Evolutionary conservation across 2,113 vertebrate species (phyloP), one percentile per base, ranked within the genome.

Genomic region (Sapayoa aenigma): DNA sequence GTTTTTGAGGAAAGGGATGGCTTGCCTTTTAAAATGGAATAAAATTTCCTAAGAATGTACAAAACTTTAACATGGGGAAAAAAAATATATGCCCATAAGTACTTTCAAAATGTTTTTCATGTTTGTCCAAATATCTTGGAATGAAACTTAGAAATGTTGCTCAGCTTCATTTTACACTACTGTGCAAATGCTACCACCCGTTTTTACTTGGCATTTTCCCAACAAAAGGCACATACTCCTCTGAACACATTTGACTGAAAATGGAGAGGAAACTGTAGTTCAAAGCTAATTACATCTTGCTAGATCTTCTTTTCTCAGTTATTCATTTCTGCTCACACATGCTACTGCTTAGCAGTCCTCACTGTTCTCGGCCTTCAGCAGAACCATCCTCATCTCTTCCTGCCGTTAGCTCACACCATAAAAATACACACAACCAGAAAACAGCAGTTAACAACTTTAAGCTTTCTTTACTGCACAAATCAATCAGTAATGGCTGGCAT

Each of bases 351-450:
- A 89, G 77, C 62, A 92, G 75, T 93, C 84, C 83, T 59, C 73
- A 87, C 79, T 78, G 66, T 83, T 89, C 93, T 84, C 30, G 56
- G 89, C 93, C 94, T 92, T 96, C 82, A 89, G 73, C 69, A 94
- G 84, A 87, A 23, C 85, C 79, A 66, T 92, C 90, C 92, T 92
- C 63, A 94, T 96, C 44, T 94, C 90, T 97, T 96, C 80, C 90
- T 91, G 81, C 86, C 25, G 66, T 91, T 94, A 91, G 58, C 71
- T 93, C 88, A 55, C 92, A 94, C 89, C 67, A 92, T 94, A 96
- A 96, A 96, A 96, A 95, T 97, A 95, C 60, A 94, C 75, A 85
- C 75, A 94, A 95, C 84, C 71, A 95, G 44, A 91, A 96, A 95
- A 89, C 94, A 97, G 89, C 87, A 96, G 92, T 93, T 96, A 94